Evolutionary conservation across 2,888 invertebrate species (phyloP).

Genomic region (Cetonia aurata): DNA sequence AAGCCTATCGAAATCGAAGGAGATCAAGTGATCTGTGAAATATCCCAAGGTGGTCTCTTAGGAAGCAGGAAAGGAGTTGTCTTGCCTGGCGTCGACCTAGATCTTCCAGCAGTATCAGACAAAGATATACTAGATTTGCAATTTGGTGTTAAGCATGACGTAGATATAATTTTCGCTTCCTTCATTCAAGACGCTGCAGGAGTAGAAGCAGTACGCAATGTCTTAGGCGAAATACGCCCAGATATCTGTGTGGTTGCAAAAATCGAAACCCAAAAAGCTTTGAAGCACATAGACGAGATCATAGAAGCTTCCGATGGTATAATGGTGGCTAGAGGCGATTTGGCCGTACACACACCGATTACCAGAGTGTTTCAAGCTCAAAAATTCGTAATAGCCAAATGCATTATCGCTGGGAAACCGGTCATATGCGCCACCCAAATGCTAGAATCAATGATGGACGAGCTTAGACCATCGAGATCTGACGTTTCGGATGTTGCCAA

Average conservation of each 20-base stretch:
- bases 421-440: slow-evolving; percentile 99
- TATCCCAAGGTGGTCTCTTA: slow-evolving; percentile 95
- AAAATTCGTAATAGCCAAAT: slow-evolving; percentile 96
- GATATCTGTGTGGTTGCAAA: slow-evolving; percentile 97
- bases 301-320: slow-evolving; percentile 95
- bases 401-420: slow-evolving; percentile 96
- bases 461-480: slow-evolving; percentile 95
- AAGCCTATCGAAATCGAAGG: slow-evolving; percentile 79
- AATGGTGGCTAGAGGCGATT: slow-evolving; percentile 98
- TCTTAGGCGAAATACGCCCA: slow-evolving; percentile 90
- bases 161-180: slow-evolving; percentile 98
- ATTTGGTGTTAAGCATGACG: slow-evolving; percentile 92
- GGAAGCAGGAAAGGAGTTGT: slow-evolving; percentile 98
- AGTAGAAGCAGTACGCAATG: slow-evolving; percentile 86
- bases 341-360: slow-evolving; percentile 97
- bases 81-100: slow-evolving; percentile 94
- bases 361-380: slow-evolving; percentile 98
- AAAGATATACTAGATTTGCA: slow-evolving; percentile 93
- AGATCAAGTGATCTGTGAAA: slow-evolving; percentile 79
- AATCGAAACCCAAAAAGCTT: slow-evolving; percentile 98
- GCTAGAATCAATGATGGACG: slow-evolving; percentile 98
- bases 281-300: slow-evolving; percentile 94
- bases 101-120: slow-evolving; percentile 96
- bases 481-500: slow-evolving; percentile 98
- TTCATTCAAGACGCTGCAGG: slow-evolving; percentile 95